Base-by-base conservation (phyloP, 2,888 invertebrate species). In the Zaprionus lineosus region DNA sequence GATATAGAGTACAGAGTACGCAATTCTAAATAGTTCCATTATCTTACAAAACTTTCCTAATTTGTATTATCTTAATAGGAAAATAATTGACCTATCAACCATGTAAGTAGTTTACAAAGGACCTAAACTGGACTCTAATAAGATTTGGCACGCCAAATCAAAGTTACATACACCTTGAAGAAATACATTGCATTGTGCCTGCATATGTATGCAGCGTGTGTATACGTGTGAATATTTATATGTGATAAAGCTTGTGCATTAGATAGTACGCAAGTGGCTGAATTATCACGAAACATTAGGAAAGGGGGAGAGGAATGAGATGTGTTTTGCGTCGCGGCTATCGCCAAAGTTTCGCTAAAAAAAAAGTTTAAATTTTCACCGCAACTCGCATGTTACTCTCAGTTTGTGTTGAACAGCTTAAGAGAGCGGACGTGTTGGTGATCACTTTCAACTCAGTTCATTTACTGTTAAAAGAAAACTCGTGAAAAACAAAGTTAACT, bases 401-500 rank as follows among this genome's bases (percentile, higher is more conserved):
- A 88, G 84, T 88, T 79, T 71, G 63, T 74, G 60, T 79, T 74
- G 57, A 78, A 71, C 74, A 62, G 76, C 71, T 52, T 50, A 61
- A 66, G 63, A 46, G 76, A 76, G 44, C 56, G 71, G 74, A 76
- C 86, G 77, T 81, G 53, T 43, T 24, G 33, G 34, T 34, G 26
- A 29, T 37, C 47, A 28, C 21, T 29, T 34, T 8, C 21, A 56
- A 31, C 5, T 14, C 6, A 62, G 33, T 39, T 51, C 41, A 14
- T 12, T 14, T 44, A 21, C 6, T 26, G 41, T 28, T 29, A 26
- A 44, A 48, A 46, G 39, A 53, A 57, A 61, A 19, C n/a, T 24
- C 53, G 63, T 39, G 53, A 53, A 58, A 71, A 62, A 9, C 47
- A 6, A 46, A 47, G 29, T 55, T 48, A 60, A 33, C 56, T 57